A percentile compares a stretch with the other conserved stretches of the same genome.
These are phyloP conservation scores for Oeneis ivallda DNA, from an alignment of 2,888 invertebrate species.

Conservation along the genomic window DNA sequence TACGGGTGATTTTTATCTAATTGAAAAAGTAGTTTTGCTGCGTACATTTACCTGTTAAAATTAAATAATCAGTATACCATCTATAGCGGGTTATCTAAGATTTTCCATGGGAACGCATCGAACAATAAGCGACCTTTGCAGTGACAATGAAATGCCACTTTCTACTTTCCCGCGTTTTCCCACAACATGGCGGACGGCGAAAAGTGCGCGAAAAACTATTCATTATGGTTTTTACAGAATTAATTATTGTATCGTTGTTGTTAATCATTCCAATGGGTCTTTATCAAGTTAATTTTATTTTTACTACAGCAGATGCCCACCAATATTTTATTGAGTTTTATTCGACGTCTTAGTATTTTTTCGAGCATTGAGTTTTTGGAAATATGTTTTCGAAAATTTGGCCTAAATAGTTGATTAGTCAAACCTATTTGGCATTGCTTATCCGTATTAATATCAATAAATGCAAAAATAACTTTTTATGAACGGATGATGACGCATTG, in stretches of 20 bases:
- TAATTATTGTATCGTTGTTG: constrained; percentile 13
- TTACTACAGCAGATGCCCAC: neutral
- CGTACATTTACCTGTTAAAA: constrained; percentile 12
- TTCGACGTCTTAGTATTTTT: neutral
- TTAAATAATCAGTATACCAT: constrained; percentile 36
- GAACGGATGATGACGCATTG: too few species aligned
- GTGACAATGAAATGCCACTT: constrained; percentile 73
- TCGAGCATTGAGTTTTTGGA: too few species aligned
- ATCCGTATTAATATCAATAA: too few species aligned
- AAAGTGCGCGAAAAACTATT: constrained; percentile 43
- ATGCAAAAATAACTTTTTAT: too few species aligned
- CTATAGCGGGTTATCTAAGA: constrained; percentile 40
- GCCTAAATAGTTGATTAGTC: too few species aligned
- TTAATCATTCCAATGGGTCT: neutral
- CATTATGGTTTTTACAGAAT: constrained; percentile 30
- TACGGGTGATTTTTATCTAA: neutral
- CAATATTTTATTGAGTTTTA: neutral
- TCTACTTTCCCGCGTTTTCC: constrained; percentile 75
- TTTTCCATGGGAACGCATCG: constrained; percentile 65
- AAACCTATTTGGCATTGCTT: too few species aligned
- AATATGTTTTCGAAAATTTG: too few species aligned
- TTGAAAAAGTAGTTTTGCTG: neutral
- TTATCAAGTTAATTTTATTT: constrained; percentile 1
- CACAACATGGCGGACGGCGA: constrained; percentile 57
- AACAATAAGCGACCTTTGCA: constrained; percentile 69